phyloP scores from a whole-genome alignment of 2,113 vertebrate genomes.

The Anhinga rufa region DNA sequence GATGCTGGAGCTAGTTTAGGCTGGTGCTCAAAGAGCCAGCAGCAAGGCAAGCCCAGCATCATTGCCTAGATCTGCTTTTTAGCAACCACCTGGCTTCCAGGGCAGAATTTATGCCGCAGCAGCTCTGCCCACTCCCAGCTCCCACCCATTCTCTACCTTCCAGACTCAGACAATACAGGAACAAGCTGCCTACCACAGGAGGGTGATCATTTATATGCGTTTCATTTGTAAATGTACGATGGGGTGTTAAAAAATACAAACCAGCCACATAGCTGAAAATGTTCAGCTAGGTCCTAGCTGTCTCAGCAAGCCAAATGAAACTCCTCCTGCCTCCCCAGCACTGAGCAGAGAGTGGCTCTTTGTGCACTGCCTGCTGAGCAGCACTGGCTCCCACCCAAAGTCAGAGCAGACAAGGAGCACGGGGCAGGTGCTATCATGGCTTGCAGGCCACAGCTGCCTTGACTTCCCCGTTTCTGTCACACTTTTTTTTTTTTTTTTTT shows the following conservation, averaged over 20 bases:
- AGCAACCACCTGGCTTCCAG: neutral
- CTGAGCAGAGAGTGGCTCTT: neutral
- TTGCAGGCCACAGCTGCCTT: neutral
- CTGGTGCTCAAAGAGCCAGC: neutral
- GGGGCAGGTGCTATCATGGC: rapidly evolving
- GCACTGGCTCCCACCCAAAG: neutral
- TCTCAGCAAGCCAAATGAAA: neutral
- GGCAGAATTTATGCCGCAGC: neutral
- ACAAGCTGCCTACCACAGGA: neutral
- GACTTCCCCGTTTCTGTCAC: neutral
- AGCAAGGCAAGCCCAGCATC: neutral
- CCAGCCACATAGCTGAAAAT: neutral
- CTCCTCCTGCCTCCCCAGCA: neutral
- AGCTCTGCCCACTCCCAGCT: neutral
- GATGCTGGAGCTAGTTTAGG: neutral
- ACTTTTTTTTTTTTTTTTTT: neutral
- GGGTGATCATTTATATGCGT: neutral
- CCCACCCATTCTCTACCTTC: neutral
- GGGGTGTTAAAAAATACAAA: neutral
- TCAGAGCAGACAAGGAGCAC: neutral
- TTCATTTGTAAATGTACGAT: neutral
- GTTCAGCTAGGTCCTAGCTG: neutral
- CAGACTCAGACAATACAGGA: neutral
- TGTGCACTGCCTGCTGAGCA: neutral
- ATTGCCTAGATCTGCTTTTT: neutral